Base-by-base conservation (phyloP, 2,113 vertebrate genomes). In the Australoheros scitulus region DNA sequence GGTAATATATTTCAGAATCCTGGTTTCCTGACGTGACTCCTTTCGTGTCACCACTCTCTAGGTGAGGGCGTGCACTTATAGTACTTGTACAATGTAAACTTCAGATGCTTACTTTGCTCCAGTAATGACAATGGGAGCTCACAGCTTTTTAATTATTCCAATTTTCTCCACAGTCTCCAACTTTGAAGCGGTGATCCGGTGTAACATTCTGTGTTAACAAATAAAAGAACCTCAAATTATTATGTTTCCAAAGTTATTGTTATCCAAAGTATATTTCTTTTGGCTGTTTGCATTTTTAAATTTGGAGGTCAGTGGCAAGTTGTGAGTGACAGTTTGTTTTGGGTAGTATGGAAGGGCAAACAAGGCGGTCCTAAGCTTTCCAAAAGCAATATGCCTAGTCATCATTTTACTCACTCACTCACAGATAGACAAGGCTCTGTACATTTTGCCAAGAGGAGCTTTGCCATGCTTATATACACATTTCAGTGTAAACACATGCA, bases 331-430 rank as follows among this genome's bases (percentile, higher is more conserved):
- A 34, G 76, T 81, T 89, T 84, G 70, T 88, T 84, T 87, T 68
- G n/a, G 56, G 72, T 64, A 80, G 79, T 55, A 64, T 41, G 68
- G 76, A 55, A 38, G 63, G 72, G 55, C 76, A 76, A 50, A 61
- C 61, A 65, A 87, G 70, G 55, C 52, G 18, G 52, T 50, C 72
- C 57, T 58, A 18, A 79, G 61, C 38, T 77, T 76, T 88, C 80
- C 76, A 79, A 87, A 85, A 82, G 58, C 80, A 83, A 89, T 83
- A 89, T 80, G 87, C 82, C 74, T 65, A 82, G 89, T 87, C 86
- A 87, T 89, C 86, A 81, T 86, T 82, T 87, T 70, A 61, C 82
- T 83, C 78, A 80, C 60, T 80, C 26, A 26, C 61, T 26, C 47
- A 3, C 38, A 79, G 60, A 79, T 82, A 63, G 72, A 84, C 83